Percentiles rank a stretch among this genome's conserved stretches.
These are phyloP conservation scores for Lepidocyrtoides sp. DNA, from an alignment of 2,888 invertebrate genomes.

Conservation along the genomic window DNA sequence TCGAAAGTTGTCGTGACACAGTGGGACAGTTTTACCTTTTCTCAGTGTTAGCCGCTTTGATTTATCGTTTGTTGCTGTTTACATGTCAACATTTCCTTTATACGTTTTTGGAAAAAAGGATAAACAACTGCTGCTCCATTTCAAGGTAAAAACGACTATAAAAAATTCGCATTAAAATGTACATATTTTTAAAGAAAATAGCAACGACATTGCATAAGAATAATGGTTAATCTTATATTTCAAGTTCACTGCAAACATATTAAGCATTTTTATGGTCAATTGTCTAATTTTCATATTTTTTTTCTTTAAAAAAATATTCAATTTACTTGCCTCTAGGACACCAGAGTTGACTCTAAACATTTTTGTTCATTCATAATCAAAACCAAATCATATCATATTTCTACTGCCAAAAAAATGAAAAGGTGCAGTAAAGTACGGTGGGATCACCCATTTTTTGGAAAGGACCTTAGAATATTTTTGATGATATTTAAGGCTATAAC, in stretches of 20 bases:
- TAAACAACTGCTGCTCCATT: not conserved
- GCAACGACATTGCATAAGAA: not conserved
- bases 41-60: not conserved
- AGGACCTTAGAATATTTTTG: not conserved
- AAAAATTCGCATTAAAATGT: too few species aligned
- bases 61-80: not conserved
- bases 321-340: constrained; percentile 6
- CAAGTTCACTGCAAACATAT: not conserved
- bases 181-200: not conserved
- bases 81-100: not conserved
- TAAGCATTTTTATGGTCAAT: constrained; percentile 14
- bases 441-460: not conserved
- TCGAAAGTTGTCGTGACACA: not conserved
- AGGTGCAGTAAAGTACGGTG: not conserved
- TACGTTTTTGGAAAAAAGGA: constrained; percentile 23
- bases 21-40: not conserved
- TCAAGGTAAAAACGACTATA: not conserved
- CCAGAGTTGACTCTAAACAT: not conserved
- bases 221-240: not conserved
- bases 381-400: constrained; percentile 37
- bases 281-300: not conserved
- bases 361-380: not conserved
- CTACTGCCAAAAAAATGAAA: not conserved
- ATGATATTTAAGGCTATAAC: not conserved
- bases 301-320: not conserved